phyloP scores from a whole-genome alignment of 1,140 invertebrate genomes.

The Dufourea novaeangliae region DNA sequence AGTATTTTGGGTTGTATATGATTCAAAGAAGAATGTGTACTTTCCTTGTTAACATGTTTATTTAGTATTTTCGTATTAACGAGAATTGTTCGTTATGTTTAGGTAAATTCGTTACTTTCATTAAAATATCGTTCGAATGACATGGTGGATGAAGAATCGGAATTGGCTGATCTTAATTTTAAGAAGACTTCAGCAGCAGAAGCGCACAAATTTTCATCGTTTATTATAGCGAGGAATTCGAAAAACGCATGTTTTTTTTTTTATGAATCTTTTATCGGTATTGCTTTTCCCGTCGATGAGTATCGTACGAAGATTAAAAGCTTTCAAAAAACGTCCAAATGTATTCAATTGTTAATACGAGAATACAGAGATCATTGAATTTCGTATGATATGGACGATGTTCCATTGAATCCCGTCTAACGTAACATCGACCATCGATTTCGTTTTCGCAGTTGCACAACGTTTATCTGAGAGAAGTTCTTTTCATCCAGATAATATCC shows the following conservation, averaged over 20 bases:
- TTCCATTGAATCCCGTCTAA: neutral
- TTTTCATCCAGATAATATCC: neutral
- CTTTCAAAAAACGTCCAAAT: neutral
- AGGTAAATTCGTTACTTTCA: neutral
- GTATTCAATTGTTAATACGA: constrained; percentile 20
- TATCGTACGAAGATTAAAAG: neutral
- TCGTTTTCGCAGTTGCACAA: neutral
- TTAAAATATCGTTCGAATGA: neutral
- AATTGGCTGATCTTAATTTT: no score
- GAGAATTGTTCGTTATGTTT: neutral
- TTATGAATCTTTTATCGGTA: no score
- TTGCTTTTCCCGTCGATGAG: no score
- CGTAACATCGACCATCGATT: neutral
- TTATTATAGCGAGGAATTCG: neutral
- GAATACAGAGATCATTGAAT: constrained; percentile 5
- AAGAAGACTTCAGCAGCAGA: neutral
- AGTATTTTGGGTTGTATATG: neutral
- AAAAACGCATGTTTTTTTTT: no score
- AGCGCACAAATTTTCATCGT: neutral
- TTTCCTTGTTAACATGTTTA: constrained; percentile 5
- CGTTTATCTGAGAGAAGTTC: neutral
- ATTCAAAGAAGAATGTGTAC: constrained; percentile 7
- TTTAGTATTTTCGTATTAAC: constrained; percentile 2
- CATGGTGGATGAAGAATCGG: neutral
- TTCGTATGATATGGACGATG: neutral